Percentiles rank a stretch among this genome's conserved stretches.
Evolutionary conservation across 2,113 vertebrate species (phyloP).

Genomic region (Glaucomys volans): DNA sequence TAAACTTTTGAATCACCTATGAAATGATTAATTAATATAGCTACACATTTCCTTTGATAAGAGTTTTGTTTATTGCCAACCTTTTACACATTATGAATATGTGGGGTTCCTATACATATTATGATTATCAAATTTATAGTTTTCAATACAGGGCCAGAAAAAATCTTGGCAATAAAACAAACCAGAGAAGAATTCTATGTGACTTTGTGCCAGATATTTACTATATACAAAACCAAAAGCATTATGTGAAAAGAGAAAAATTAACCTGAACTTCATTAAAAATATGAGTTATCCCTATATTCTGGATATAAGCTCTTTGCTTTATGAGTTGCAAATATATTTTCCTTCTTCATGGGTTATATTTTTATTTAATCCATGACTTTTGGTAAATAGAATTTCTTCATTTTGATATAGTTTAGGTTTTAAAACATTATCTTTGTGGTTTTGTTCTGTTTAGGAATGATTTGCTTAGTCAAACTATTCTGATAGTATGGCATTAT

Average conservation of each 20-base stretch:
- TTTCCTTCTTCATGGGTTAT: not conserved
- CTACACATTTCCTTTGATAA: not conserved
- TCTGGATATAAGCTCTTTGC: not conserved
- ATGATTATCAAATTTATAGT: not conserved
- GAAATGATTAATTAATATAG: not conserved
- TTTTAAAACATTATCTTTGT: not conserved
- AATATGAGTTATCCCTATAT: not conserved
- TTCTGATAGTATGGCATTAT: not conserved
- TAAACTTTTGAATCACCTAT: not conserved
- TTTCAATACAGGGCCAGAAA: not conserved
- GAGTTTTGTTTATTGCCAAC: not conserved
- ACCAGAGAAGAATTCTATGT: not conserved
- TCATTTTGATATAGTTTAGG: not conserved
- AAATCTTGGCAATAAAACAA: slow-evolving; percentile 12
- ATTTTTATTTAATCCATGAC: not conserved
- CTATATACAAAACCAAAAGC: not conserved
- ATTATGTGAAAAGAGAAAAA: slow-evolving; percentile 12
- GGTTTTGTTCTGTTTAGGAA: not conserved
- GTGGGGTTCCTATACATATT: not conserved
- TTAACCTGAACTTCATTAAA: not conserved
- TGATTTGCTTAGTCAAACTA: not conserved
- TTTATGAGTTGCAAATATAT: not conserved
- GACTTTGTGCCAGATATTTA: not conserved
- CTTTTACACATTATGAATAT: not conserved
- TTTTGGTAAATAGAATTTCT: slow-evolving; percentile 1